Evolutionary conservation across 2,113 vertebrate species (phyloP).

Genomic region (Meles meles): DNA sequence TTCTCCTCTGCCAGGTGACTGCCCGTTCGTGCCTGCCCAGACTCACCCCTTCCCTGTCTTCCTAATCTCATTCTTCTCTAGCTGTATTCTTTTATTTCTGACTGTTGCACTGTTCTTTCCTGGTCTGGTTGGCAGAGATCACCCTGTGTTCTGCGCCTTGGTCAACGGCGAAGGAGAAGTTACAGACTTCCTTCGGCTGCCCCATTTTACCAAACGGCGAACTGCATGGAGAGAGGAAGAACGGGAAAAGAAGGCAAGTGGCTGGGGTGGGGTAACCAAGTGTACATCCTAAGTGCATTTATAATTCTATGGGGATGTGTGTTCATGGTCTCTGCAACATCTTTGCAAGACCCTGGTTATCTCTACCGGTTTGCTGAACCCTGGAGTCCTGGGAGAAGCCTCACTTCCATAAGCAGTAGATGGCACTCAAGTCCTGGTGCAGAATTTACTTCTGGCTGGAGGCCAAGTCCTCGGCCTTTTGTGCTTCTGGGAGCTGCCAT

Average conservation of each 20-base stretch:
- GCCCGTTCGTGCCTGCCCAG: neutral
- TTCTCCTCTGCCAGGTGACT: slow-evolving; percentile 95
- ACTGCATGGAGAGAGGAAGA: slow-evolving; percentile 97
- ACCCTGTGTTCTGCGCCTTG: slow-evolving; percentile 96
- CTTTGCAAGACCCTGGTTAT: neutral
- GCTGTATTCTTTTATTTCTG: neutral
- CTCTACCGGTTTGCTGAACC: neutral
- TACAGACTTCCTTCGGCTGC: slow-evolving; percentile 95
- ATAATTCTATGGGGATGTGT: neutral
- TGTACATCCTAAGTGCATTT: neutral
- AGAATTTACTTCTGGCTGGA: slow-evolving; percentile 18
- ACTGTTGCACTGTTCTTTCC: neutral
- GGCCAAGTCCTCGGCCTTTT: slow-evolving; percentile 19
- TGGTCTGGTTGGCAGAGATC: slow-evolving; percentile 84
- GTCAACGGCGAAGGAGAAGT: slow-evolving; percentile 98
- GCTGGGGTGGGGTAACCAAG: neutral
- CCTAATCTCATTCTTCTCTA: neutral
- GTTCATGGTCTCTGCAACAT: neutral
- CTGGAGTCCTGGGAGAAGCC: neutral
- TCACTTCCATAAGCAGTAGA: slow-evolving; percentile 46
- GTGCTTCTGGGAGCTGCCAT: slow-evolving; percentile 30
- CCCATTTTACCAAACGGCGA: slow-evolving; percentile 95
- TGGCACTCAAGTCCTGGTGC: slow-evolving; percentile 46
- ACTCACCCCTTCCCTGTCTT: neutral
- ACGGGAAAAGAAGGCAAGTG: slow-evolving; percentile 93